These are phyloP conservation scores for Lamprologus tigripictilis DNA, from an alignment of 2,113 vertebrate species.

Conservation along the genomic window DNA sequence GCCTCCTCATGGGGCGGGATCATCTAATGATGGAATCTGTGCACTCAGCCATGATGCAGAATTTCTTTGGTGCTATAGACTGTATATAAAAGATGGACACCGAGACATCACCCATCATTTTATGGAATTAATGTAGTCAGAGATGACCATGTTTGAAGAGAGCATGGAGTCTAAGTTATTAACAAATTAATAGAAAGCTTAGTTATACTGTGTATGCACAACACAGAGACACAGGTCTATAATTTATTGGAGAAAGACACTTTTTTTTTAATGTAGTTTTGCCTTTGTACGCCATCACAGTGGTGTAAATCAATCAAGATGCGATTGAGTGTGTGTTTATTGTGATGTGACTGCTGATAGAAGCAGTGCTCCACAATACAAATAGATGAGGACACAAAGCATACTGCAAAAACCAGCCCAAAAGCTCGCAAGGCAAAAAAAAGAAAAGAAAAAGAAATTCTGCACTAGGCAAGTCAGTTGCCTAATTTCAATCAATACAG, in stretches of 20 bases:
- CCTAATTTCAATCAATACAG: neutral
- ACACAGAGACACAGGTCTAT: neutral
- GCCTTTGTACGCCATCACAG: neutral
- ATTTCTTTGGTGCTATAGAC: neutral
- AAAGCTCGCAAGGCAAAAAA: neutral
- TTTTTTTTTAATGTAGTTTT: neutral
- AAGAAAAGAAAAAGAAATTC: fast-evolving
- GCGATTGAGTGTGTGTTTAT: neutral
- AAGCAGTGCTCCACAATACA: fast-evolving
- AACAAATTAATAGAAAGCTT: neutral
- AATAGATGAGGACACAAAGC: neutral
- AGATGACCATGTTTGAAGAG: neutral
- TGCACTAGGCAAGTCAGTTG: neutral
- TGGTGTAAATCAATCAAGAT: neutral
- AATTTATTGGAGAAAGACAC: neutral
- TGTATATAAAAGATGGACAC: neutral
- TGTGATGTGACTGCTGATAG: neutral
- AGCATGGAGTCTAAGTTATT: neutral
- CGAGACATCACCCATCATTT: neutral
- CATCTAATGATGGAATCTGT: neutral
- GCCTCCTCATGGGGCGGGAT: neutral
- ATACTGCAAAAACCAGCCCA: neutral
- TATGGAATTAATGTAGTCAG: neutral
- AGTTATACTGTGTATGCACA: neutral
- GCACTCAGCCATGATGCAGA: neutral